These are phyloP conservation scores for Labroides dimidiatus DNA, from an alignment of 2,797 vertebrate genomes.

Conservation along the genomic window DNA sequence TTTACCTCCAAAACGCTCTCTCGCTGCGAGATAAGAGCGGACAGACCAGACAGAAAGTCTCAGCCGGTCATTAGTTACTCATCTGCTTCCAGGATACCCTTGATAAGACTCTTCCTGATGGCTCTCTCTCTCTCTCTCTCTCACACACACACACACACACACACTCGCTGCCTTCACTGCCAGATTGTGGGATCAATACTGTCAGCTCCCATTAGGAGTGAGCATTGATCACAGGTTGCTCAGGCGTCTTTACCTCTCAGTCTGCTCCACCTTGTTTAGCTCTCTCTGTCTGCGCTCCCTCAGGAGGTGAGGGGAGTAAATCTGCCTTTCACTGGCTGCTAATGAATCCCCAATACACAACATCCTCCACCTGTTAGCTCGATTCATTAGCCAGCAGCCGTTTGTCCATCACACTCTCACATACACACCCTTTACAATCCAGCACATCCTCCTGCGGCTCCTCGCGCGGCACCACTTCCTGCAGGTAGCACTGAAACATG, in stretches of 20 bases:
- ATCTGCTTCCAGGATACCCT: constrained; percentile 55
- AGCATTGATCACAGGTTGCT: constrained; percentile 60
- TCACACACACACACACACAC: constrained; percentile 25
- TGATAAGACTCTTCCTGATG: constrained; percentile 74
- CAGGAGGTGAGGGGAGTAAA: constrained; percentile 16
- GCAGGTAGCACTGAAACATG: too few species aligned
- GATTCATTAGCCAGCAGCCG: constrained; percentile 40
- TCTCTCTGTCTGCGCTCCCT: constrained; percentile 9
- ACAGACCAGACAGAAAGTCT: constrained; percentile 62
- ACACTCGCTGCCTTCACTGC: constrained; percentile 24
- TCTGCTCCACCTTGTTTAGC: constrained; percentile 28
- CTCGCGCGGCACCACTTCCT: too few species aligned
- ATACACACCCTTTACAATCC: constrained; percentile 7
- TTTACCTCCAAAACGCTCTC: constrained; percentile 50
- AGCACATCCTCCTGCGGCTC: too few species aligned
- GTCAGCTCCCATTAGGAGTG: constrained; percentile 70
- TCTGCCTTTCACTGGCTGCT: constrained; percentile 23
- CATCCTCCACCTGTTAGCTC: constrained; percentile 39
- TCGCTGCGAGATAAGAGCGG: constrained; percentile 63
- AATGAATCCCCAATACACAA: constrained; percentile 58
- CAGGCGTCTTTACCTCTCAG: constrained; percentile 44
- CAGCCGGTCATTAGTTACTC: constrained; percentile 68
- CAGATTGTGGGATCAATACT: constrained; percentile 71
- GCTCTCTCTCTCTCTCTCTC: constrained; percentile 16
- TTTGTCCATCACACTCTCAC: constrained; percentile 27